Percentiles rank a stretch among this genome's conserved stretches.
phyloP scores from a whole-genome alignment of 1,140 invertebrate species.

The Ephestia elutella region DNA sequence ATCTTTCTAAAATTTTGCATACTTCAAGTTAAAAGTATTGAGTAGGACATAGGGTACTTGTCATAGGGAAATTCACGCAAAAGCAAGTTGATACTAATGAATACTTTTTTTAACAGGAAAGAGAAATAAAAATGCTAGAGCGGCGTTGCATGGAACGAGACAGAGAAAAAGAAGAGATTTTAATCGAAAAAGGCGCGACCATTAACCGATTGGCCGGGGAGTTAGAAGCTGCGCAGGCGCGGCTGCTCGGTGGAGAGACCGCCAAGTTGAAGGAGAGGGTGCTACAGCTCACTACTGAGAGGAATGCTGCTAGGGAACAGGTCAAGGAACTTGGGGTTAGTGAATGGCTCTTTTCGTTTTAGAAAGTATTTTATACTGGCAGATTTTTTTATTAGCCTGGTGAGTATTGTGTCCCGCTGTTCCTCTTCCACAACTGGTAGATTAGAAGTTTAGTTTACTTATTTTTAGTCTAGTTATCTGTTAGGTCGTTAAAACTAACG shows the following conservation, averaged over 20 bases:
- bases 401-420: too few relatives aligned
- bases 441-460: too few relatives aligned
- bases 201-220: slow-evolving; percentile 72
- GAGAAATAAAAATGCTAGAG: slow-evolving; percentile 71
- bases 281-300: slow-evolving; percentile 48
- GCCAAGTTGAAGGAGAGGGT: slow-evolving; percentile 53
- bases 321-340: slow-evolving; percentile 66
- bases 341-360: background rate
- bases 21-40: too few relatives aligned
- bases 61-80: too few relatives aligned
- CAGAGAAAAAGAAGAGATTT: slow-evolving; percentile 68
- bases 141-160: slow-evolving; percentile 73
- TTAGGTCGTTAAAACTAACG: too few relatives aligned
- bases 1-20: background rate
- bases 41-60: too few relatives aligned
- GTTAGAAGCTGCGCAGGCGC: slow-evolving; percentile 69
- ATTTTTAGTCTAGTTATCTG: too few relatives aligned
- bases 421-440: too few relatives aligned
- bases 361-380: background rate
- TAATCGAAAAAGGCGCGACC: slow-evolving; percentile 73
- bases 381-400: too few relatives aligned
- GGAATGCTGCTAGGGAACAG: slow-evolving; percentile 55
- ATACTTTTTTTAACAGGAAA: slow-evolving; percentile 47
- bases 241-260: slow-evolving; percentile 43
- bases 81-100: too few relatives aligned